A percentile compares a stretch with the other conserved stretches of the same genome.
phyloP scores from a whole-genome alignment of 2,113 vertebrate genomes.

The Canis aureus region DNA sequence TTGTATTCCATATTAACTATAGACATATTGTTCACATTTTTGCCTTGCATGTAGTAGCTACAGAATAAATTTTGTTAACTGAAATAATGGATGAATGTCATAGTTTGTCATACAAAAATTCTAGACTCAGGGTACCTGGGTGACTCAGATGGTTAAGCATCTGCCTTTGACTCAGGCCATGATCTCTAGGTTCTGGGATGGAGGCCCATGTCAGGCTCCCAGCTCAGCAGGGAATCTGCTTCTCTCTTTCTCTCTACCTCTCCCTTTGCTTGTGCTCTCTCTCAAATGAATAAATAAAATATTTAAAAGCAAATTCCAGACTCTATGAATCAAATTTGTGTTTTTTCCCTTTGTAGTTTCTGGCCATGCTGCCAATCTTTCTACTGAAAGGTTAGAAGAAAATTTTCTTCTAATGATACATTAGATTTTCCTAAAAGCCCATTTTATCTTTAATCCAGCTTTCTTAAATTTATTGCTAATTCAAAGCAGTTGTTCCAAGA shows the following conservation, averaged over 20 bases:
- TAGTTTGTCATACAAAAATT: background rate
- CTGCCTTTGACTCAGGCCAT: too few species aligned
- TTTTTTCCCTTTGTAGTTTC: background rate
- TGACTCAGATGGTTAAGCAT: too few species aligned
- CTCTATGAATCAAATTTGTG: conserved; percentile 1
- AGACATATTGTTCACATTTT: background rate
- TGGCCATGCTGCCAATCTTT: background rate
- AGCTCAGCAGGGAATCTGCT: too few species aligned
- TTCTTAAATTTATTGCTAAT: conserved; percentile 68
- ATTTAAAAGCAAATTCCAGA: background rate
- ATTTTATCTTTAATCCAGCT: background rate
- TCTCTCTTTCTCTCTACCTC: too few species aligned
- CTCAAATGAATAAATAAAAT: too few species aligned
- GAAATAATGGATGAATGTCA: background rate
- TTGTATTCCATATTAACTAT: background rate
- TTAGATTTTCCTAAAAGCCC: background rate
- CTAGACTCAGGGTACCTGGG: background rate
- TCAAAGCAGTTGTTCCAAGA: conserved; percentile 37
- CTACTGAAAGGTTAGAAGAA: conserved; percentile 36
- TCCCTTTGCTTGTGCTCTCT: too few species aligned
- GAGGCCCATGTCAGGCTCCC: too few species aligned
- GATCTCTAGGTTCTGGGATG: too few species aligned
- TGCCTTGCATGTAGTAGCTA: background rate
- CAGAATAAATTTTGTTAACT: background rate
- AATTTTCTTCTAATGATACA: conserved; percentile 47